Evolutionary conservation across 2,888 invertebrate genomes (phyloP).

Genomic region (Masnerella sp.): DNA sequence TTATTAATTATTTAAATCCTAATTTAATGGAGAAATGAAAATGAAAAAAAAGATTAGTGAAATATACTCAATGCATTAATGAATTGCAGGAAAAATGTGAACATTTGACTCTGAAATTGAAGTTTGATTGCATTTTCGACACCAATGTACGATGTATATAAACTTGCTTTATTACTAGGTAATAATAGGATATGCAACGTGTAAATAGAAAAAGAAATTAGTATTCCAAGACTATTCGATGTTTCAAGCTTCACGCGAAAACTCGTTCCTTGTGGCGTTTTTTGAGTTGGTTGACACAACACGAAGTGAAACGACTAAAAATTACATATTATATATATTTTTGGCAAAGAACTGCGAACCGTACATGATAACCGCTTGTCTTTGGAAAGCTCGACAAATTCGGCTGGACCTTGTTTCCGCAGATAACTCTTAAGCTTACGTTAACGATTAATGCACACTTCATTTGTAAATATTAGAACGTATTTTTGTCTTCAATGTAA

Average conservation of each 20-base stretch:
- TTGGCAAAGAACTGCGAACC: constrained; percentile 31
- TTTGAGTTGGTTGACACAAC: constrained; percentile 63
- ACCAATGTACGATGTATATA: constrained; percentile 40
- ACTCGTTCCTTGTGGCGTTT: too few species aligned
- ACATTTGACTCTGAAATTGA: too few species aligned
- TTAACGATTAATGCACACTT: constrained; percentile 70
- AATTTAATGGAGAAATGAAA: too few species aligned
- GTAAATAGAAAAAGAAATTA: constrained; percentile 73
- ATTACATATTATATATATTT: constrained; percentile 36
- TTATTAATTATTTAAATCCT: too few species aligned
- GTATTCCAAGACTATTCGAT: constrained; percentile 72
- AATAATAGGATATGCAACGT: constrained; percentile 71
- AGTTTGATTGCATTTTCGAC: constrained; percentile 32
- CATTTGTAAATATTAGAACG: constrained; percentile 77
- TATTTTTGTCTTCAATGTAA: constrained; percentile 77
- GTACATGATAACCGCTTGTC: constrained; percentile 19
- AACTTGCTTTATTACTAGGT: constrained; percentile 58
- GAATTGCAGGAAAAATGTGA: too few species aligned
- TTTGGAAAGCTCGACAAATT: constrained; percentile 1
- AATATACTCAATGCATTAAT: too few species aligned
- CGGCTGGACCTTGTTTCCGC: constrained; percentile 27
- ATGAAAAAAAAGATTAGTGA: too few species aligned
- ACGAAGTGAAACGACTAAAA: constrained; percentile 3
- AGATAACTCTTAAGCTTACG: constrained; percentile 70
- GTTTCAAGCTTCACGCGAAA: constrained; percentile 72